phyloP scores from a whole-genome alignment of 2,888 invertebrate species.

The Escarpia spicata region DNA sequence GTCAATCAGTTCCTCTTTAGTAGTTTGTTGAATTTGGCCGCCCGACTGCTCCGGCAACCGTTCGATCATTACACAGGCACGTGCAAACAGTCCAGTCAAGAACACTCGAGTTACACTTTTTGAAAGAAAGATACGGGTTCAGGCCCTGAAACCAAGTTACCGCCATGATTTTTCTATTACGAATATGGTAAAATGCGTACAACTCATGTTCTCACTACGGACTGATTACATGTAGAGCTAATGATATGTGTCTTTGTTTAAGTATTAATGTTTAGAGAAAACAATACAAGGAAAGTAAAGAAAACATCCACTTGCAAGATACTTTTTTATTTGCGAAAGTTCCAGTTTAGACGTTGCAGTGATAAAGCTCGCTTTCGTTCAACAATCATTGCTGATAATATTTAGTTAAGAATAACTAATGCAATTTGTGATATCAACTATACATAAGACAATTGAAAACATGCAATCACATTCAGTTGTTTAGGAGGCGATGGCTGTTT shows the following conservation, averaged over 20 bases:
- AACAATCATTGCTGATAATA: too few species aligned
- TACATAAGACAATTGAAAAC: not conserved
- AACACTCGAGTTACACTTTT: not conserved
- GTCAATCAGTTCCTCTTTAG: constrained; percentile 9
- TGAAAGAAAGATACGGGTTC: not conserved
- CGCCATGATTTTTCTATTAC: not conserved
- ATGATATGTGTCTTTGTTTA: too few species aligned
- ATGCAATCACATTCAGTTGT: not conserved
- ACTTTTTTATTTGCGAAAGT: too few species aligned
- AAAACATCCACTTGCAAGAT: too few species aligned
- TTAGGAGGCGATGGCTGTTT: too few species aligned
- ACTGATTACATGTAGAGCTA: not conserved
- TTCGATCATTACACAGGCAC: not conserved
- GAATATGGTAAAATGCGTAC: not conserved
- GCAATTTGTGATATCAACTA: too few species aligned
- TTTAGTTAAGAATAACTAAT: too few species aligned
- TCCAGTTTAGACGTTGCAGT: too few species aligned
- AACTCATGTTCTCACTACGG: not conserved
- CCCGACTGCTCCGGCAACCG: not conserved
- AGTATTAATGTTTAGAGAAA: too few species aligned
- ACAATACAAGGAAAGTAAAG: too few species aligned
- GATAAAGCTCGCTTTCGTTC: too few species aligned
- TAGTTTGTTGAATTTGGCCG: not conserved
- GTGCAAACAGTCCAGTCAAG: not conserved
- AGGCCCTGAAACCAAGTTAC: not conserved